Percentiles rank a stretch among this genome's conserved stretches.
These are phyloP conservation scores for Zeus faber DNA, from an alignment of 2,113 vertebrate genomes.

Conservation along the genomic window DNA sequence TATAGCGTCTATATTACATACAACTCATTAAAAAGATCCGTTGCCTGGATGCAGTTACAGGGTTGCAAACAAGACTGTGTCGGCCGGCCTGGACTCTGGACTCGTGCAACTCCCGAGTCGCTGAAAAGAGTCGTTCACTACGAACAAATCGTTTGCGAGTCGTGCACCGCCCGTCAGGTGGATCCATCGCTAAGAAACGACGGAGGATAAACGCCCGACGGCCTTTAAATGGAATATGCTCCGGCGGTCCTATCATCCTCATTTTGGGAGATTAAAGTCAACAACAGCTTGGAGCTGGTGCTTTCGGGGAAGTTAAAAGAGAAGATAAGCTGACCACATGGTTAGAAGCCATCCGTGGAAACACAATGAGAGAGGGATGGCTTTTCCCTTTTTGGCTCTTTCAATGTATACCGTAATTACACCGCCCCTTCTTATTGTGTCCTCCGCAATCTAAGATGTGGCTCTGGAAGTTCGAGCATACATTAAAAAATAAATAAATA, in stretches of 20 bases:
- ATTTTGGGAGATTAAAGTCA: slow-evolving; percentile 54
- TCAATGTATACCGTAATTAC: slow-evolving; percentile 53
- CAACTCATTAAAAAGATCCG: too few relatives aligned
- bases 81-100: too few relatives aligned
- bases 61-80: too few relatives aligned
- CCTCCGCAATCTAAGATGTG: slow-evolving; percentile 21
- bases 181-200: slow-evolving; percentile 15
- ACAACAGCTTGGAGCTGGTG: slow-evolving; percentile 25
- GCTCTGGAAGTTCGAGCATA: neutral
- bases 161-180: too few relatives aligned
- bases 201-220: slow-evolving; percentile 5
- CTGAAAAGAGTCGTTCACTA: too few relatives aligned
- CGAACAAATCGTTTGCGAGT: too few relatives aligned
- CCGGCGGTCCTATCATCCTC: slow-evolving; percentile 30
- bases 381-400: slow-evolving; percentile 22
- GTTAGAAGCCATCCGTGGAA: slow-evolving; percentile 36
- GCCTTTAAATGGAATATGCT: slow-evolving; percentile 16
- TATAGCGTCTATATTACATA: too few relatives aligned
- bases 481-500: too few relatives aligned
- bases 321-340: slow-evolving; percentile 33
- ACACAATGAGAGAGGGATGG: slow-evolving; percentile 20
- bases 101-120: too few relatives aligned
- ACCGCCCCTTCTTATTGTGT: slow-evolving; percentile 28
- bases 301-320: slow-evolving; percentile 49
- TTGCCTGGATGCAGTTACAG: too few relatives aligned